Evolutionary conservation across 2,888 invertebrate species (phyloP).

Genomic region (Caenorhabditis angaria): DNA sequence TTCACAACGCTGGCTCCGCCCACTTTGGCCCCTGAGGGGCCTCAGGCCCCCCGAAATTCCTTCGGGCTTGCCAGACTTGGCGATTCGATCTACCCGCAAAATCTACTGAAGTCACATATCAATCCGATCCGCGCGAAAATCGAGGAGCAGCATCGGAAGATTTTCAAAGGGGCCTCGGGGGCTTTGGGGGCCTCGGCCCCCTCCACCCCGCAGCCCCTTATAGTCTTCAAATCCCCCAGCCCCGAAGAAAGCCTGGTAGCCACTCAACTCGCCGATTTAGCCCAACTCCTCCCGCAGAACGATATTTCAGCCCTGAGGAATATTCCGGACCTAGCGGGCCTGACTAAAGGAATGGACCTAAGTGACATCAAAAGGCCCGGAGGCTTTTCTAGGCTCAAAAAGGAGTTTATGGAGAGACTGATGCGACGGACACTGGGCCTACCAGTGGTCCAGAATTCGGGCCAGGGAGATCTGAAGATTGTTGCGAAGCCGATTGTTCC

Average conservation of each 20-base stretch:
- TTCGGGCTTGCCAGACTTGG: slow-evolving; percentile 36
- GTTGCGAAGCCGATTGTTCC: slow-evolving; percentile 60
- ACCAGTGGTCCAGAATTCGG: slow-evolving; percentile 43
- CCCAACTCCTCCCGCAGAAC: slow-evolving; percentile 54
- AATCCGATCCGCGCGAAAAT: slow-evolving; percentile 31
- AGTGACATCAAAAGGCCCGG: slow-evolving; percentile 63
- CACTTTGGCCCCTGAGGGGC: background rate
- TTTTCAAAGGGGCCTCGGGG: slow-evolving; percentile 44
- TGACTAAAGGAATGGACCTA: slow-evolving; percentile 66
- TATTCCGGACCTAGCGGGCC: slow-evolving; percentile 65
- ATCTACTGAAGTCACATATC: slow-evolving; percentile 28
- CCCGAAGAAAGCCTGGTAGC: slow-evolving; percentile 44
- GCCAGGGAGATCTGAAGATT: slow-evolving; percentile 30
- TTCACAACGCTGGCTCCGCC: slow-evolving; percentile 8
- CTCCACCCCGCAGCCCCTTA: slow-evolving; percentile 18
- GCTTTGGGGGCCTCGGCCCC: slow-evolving; percentile 10
- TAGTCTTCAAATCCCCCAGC: slow-evolving; percentile 45
- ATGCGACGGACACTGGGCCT: slow-evolving; percentile 59
- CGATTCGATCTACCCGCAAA: slow-evolving; percentile 47
- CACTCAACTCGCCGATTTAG: slow-evolving; percentile 47
- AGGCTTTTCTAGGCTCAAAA: slow-evolving; percentile 62
- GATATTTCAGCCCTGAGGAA: slow-evolving; percentile 61
- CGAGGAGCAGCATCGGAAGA: slow-evolving; percentile 53
- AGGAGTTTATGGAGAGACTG: slow-evolving; percentile 66
- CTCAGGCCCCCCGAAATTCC: slow-evolving; percentile 11